Evolutionary conservation across 2,113 vertebrate species (phyloP), one percentile per base, ranked within the genome.

Genomic region (Cromileptes altivelis): DNA sequence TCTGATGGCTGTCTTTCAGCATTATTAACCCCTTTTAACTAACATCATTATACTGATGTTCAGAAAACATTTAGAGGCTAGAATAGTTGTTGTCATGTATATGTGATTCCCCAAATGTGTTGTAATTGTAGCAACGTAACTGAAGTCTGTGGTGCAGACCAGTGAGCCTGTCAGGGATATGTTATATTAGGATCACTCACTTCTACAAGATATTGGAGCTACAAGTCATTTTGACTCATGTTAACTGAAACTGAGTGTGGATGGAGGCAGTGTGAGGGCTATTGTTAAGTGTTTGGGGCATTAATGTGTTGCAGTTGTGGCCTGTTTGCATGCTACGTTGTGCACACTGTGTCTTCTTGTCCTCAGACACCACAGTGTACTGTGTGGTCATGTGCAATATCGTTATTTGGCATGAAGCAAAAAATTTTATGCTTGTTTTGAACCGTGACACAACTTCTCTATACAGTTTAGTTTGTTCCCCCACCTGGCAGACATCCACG

Each of bases 361-460:
- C 42, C 52, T 17, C 4, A 70, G 10, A 64, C 25, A 18, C 2
- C 14, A 63, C 11, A 60, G 42, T 53, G 14, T 23, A n/a, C 9
- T 75, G 1, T 27, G 8, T 23, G 27, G 18, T 67, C 12, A 25
- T 21, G 19, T n/a, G 21, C 13, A 42, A 15, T 53, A 25, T 67
- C 3, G 37, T 60, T 14, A 23, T 13, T 52, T 63, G 6, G 42
- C 9, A 61, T 69, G 12, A 50, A 47, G 53, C 27, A n/a, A 14
- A 72, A 17, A 56, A 42, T 13, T 47, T 1, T 27, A n/a, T 70
- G 4, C 9, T 49, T 58, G 25, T 49, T 78, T 33, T 75, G 6
- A 78, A 33, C 42, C 6, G 4, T 57, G 70, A 78, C 10, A n/a
- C 47, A 70, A 76, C 74, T 79, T 81, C 55, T 42, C 69, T 60